Evolutionary conservation across 2,113 vertebrate species (phyloP).

Genomic region (Dicaeum eximium): DNA sequence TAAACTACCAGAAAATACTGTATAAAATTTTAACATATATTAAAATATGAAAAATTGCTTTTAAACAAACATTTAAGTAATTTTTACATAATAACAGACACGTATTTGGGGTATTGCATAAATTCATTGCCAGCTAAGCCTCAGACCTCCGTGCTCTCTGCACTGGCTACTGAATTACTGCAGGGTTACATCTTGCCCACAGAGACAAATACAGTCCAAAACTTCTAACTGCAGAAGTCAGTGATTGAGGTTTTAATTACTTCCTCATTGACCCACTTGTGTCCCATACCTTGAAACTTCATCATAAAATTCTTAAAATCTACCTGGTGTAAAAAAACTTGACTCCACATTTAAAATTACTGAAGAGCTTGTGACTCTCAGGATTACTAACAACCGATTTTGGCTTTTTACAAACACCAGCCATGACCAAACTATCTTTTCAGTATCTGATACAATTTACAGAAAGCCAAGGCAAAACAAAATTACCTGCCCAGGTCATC

Average conservation of each 20-base stretch:
- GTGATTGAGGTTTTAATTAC: neutral
- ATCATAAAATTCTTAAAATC: neutral
- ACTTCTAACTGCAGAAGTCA: neutral
- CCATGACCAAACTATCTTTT: neutral
- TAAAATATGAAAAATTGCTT: neutral
- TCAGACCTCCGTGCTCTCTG: rapidly evolving
- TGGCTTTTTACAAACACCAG: neutral
- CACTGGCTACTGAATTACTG: neutral
- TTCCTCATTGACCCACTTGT: neutral
- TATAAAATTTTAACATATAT: neutral
- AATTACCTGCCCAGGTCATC: neutral
- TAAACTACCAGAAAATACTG: neutral
- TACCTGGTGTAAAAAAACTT: neutral
- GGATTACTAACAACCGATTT: neutral
- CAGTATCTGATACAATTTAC: neutral
- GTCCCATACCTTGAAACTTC: neutral
- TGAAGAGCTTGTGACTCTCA: neutral
- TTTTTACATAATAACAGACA: neutral
- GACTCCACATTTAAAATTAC: neutral
- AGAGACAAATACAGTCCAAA: neutral
- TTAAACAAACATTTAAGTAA: neutral
- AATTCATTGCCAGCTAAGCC: neutral
- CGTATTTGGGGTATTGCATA: neutral
- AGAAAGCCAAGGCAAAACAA: neutral
- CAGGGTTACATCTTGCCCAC: neutral